Percentiles rank a stretch among this genome's conserved stretches.
Conservation (phyloP, 1,140 invertebrate species). For the Drosophila azteca region DNA sequence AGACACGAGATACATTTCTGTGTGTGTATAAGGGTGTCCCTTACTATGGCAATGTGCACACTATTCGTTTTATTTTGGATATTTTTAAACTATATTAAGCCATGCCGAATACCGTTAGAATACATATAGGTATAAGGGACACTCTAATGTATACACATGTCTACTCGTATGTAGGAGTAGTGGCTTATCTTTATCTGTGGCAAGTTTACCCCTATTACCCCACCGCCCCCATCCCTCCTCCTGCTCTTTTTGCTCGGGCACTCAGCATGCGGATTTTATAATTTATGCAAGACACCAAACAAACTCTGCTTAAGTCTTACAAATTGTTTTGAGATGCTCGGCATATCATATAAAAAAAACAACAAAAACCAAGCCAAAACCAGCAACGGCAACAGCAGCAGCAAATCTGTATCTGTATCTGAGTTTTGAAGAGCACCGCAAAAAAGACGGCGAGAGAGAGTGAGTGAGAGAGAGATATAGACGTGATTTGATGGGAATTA, state of each 20-base stretch:
- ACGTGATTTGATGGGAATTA: constrained; percentile 80
- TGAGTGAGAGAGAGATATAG: constrained; percentile 19
- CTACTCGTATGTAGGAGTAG: too few relatives aligned
- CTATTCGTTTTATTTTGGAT: too few relatives aligned
- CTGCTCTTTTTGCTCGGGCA: constrained; percentile 30
- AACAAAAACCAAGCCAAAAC: constrained; percentile 9
- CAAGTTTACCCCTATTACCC: constrained; percentile 25
- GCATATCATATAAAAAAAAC: constrained; percentile 61
- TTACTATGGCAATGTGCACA: too few relatives aligned
- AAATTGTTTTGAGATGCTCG: constrained; percentile 77
- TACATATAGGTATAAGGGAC: too few relatives aligned
- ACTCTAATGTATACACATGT: too few relatives aligned
- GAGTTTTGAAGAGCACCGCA: constrained; percentile 76
- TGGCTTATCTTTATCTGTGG: background rate
- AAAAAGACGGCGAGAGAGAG: constrained; percentile 5
- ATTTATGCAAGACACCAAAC: constrained; percentile 77
- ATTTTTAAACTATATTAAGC: too few relatives aligned
- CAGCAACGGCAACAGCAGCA: constrained; percentile 20
- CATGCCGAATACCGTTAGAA: too few relatives aligned
- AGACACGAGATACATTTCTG: background rate
- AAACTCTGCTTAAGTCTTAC: constrained; percentile 71
- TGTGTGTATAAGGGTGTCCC: too few relatives aligned
- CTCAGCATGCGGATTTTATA: constrained; percentile 68
- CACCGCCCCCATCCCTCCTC: background rate
- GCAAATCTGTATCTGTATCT: constrained; percentile 59